Percentiles rank a stretch among this genome's conserved stretches.
Evolutionary conservation across 2,888 invertebrate species (phyloP).

Genomic region (Lypha dubia): DNA sequence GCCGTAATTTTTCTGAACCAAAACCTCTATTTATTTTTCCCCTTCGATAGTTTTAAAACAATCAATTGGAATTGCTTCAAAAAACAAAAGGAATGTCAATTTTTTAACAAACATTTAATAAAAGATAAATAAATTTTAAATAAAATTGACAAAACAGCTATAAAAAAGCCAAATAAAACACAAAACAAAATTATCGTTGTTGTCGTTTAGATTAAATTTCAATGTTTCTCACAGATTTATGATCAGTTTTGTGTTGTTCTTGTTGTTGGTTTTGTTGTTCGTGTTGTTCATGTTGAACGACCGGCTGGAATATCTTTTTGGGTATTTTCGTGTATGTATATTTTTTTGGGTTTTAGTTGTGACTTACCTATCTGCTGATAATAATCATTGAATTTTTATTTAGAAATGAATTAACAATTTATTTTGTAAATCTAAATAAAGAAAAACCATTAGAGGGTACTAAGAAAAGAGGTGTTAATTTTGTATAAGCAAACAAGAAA

Average conservation of each 20-base stretch:
- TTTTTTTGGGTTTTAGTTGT: background rate
- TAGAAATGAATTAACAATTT: slow-evolving; percentile 15
- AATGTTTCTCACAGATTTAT: slow-evolving; percentile 69
- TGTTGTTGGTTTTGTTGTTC: no score
- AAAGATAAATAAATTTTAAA: slow-evolving; percentile 50
- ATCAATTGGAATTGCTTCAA: slow-evolving; percentile 35
- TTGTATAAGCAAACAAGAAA: no score
- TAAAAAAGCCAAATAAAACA: slow-evolving; percentile 47
- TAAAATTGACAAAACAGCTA: slow-evolving; percentile 44
- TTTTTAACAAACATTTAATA: slow-evolving; percentile 30
- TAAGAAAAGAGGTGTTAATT: background rate
- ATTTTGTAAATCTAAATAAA: background rate
- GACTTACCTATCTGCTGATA: slow-evolving; percentile 54
- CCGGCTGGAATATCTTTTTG: slow-evolving; percentile 31
- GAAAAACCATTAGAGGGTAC: background rate
- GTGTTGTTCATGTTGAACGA: slow-evolving; percentile 35
- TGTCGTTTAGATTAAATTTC: slow-evolving; percentile 69
- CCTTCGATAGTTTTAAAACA: slow-evolving; percentile 13
- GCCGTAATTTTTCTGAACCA: no score
- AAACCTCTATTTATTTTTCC: background rate
- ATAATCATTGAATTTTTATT: slow-evolving; percentile 53
- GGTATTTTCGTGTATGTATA: background rate
- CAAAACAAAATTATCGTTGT: slow-evolving; percentile 43
- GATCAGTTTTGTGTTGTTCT: slow-evolving; percentile 40
- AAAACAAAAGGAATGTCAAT: slow-evolving; percentile 48